A percentile compares a stretch with the other conserved stretches of the same genome.
Evolutionary conservation across 2,797 vertebrate genomes (phyloP).

Genomic region (Peromyscus melanophrys): DNA sequence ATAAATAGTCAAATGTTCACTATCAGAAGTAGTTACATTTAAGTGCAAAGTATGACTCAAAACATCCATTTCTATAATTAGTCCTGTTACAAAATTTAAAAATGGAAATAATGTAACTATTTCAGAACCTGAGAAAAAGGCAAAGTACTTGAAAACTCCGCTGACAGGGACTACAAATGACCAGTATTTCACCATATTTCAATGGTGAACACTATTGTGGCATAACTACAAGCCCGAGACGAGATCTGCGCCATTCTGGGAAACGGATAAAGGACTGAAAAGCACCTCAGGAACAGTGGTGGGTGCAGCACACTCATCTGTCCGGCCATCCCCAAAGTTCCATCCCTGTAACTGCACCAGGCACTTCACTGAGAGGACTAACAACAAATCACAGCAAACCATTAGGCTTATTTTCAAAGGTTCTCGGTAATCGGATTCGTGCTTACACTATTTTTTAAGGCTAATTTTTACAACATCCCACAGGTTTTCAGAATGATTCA

Average conservation of each 20-base stretch:
- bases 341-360: not conserved
- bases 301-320: not conserved
- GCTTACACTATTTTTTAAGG: not conserved
- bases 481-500: not conserved
- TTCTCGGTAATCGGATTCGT: not conserved
- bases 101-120: not conserved
- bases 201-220: too few species aligned
- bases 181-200: not conserved
- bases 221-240: rapidly evolving
- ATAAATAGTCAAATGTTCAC: conserved; percentile 6
- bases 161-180: not conserved
- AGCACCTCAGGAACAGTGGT: not conserved
- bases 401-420: conserved; percentile 15
- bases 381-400: not conserved
- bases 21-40: conserved; percentile 15
- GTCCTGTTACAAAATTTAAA: not conserved
- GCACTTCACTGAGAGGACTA: not conserved
- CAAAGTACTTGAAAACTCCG: not conserved
- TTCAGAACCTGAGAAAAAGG: not conserved
- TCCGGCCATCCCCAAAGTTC: not conserved
- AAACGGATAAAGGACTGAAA: not conserved
- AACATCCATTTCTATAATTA: conserved; percentile 11
- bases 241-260: not conserved
- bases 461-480: not conserved
- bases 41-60: not conserved